Evolutionary conservation across 2,888 invertebrate species (phyloP).

Genomic region (Charanyca ferruginea): DNA sequence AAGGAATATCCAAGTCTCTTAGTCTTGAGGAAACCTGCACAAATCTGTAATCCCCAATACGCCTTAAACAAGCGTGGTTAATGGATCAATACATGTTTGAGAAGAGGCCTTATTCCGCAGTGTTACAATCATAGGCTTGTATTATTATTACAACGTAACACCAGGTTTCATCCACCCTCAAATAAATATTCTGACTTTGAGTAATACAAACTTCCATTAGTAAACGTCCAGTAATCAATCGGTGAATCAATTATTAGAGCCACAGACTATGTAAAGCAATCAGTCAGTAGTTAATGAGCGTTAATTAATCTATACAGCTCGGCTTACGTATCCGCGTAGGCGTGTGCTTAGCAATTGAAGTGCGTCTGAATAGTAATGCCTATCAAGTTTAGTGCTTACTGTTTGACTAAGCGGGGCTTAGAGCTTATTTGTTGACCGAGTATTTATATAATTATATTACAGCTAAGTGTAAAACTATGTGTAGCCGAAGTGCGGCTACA

Average conservation of each 20-base stretch:
- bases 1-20: too few relatives aligned
- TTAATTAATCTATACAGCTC: conserved; percentile 38
- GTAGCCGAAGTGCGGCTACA: too few relatives aligned
- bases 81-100: too few relatives aligned
- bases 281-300: conserved; percentile 38
- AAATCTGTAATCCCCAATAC: too few relatives aligned
- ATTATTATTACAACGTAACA: too few relatives aligned
- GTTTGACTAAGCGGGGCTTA: conserved; percentile 6
- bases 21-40: too few relatives aligned
- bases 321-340: not conserved
- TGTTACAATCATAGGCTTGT: too few relatives aligned
- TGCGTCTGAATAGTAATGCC: conserved; percentile 19
- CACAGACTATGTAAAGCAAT: conserved; percentile 43
- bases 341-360: not conserved
- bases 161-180: too few relatives aligned
- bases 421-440: not conserved
- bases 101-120: too few relatives aligned
- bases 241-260: conserved; percentile 27
- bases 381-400: conserved; percentile 7
- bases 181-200: not conserved
- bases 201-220: conserved; percentile 1
- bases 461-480: too few relatives aligned
- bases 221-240: conserved; percentile 11
- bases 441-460: too few relatives aligned
- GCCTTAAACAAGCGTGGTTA: too few relatives aligned